Evolutionary conservation across 2,797 vertebrate species (phyloP).

Genomic region (Acrocephalus scirpaceus): DNA sequence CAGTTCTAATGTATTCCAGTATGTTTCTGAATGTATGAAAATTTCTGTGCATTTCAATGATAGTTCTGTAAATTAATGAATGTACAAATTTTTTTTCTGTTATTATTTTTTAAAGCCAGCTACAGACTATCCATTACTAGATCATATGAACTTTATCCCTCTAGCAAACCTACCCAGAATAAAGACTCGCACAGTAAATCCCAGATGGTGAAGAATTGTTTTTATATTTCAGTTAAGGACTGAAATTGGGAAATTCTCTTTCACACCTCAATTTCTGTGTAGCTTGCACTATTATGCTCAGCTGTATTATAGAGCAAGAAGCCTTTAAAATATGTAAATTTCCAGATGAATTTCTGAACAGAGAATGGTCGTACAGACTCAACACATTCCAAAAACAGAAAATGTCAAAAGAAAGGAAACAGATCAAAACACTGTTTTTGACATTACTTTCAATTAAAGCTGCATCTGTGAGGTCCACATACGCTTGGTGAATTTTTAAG

Average conservation of each 20-base stretch:
- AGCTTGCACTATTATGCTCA: slow-evolving; percentile 50
- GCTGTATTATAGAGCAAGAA: slow-evolving; percentile 57
- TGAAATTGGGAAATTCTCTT: slow-evolving; percentile 59
- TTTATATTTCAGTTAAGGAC: slow-evolving; percentile 56
- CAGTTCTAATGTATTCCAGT: neutral
- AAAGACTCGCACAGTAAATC: slow-evolving; percentile 40
- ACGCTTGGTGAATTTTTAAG: slow-evolving; percentile 64
- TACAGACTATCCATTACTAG: neutral
- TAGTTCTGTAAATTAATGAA: neutral
- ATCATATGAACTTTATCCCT: slow-evolving; percentile 34
- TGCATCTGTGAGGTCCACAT: slow-evolving; percentile 65
- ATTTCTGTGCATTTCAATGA: neutral
- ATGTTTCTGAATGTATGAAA: neutral
- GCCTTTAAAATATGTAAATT: slow-evolving; percentile 63
- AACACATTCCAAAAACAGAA: slow-evolving; percentile 60
- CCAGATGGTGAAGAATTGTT: slow-evolving; percentile 48
- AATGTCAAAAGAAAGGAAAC: slow-evolving; percentile 64
- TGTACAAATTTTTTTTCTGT: neutral
- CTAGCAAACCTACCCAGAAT: slow-evolving; percentile 30
- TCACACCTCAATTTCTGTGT: slow-evolving; percentile 58
- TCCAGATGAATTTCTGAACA: slow-evolving; percentile 58
- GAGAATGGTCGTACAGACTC: slow-evolving; percentile 51
- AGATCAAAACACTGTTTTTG: slow-evolving; percentile 66
- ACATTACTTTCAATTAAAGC: slow-evolving; percentile 74
- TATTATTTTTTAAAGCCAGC: neutral